Evolutionary conservation across 2,888 invertebrate species (phyloP), one percentile per base, ranked within the genome.

Genomic region (Acleris holmiana): DNA sequence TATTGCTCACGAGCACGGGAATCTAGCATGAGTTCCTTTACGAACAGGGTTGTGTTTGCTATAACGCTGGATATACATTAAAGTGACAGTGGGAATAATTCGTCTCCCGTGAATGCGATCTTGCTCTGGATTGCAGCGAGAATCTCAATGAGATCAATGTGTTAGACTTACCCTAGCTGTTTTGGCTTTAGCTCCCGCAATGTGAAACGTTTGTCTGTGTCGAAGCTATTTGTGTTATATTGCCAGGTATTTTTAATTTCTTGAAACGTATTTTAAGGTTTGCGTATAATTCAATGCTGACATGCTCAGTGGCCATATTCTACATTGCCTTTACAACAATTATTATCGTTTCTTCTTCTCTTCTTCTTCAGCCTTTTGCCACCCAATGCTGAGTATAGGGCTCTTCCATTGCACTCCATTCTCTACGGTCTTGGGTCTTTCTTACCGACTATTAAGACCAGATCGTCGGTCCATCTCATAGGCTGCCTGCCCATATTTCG

Each of bases 81-180:
- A 65, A 65, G 72, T 68, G 68, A 68, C 71, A 70, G 69, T 71
- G 63, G 69, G 71, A 72, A 73, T 71, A 71, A 74, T 75, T 73
- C 65, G 62, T 64, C 58, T 69, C 67, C 67, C 64, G 66, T 59
- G 65, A 73, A 71, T 71, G 70, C 69, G 71, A 75, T 74, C 68
- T 75, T 68, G 73, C 72, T 71, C 66, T 67, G 70, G 72, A 76
- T 76, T 73, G 72, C 75, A 69, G 70, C 63, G 66, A 66, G 73
- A 75, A 73, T 74, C 72, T 71, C 72, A 71, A 73, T 73, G 69
- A 71, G 71, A 70, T 71, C 69, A 69, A 66, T 67, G 71, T 71
- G 68, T 70, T 51, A 61, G 59, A 68, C 67, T 66, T 63, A 61
- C 29, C 55, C 67, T 64, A 55, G 54, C 59, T 50, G 56, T 29